Conservation (phyloP, 2,113 vertebrate species). For the Stegostoma tigrinum region DNA sequence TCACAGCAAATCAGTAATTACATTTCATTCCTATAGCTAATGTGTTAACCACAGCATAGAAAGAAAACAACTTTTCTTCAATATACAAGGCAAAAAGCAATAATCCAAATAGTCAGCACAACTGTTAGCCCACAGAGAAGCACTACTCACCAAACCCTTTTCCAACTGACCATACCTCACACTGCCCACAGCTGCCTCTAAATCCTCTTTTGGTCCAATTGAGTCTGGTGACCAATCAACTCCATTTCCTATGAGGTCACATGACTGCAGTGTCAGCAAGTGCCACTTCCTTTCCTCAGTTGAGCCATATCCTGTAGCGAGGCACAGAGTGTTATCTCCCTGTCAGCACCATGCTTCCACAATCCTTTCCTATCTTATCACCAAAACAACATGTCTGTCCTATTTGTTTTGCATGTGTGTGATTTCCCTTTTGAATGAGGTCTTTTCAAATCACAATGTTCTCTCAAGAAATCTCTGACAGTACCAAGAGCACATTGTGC, state of each 20-base stretch:
- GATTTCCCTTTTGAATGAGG: not conserved
- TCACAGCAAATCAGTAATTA: too few species aligned
- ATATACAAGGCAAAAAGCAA: too few species aligned
- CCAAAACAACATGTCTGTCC: not conserved
- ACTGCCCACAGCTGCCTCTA: not conserved
- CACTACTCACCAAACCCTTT: not conserved
- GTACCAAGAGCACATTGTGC: not conserved
- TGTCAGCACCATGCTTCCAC: not conserved
- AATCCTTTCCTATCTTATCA: not conserved
- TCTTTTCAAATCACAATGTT: not conserved
- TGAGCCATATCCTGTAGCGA: not conserved
- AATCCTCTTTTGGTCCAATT: not conserved
- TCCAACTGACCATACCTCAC: not conserved
- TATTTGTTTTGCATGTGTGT: not conserved
- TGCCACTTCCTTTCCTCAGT: not conserved
- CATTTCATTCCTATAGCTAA: too few species aligned
- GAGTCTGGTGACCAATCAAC: conserved; percentile 5
- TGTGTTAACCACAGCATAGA: too few species aligned
- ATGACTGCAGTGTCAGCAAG: conserved; percentile 15
- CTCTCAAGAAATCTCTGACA: not conserved
- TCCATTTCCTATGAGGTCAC: conserved; percentile 14
- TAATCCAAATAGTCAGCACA: not conserved
- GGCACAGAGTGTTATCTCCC: not conserved
- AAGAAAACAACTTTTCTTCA: too few species aligned
- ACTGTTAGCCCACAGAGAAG: not conserved